Percentiles rank a stretch among this genome's conserved stretches.
phyloP scores from a whole-genome alignment of 2,113 vertebrate species.

The Oncorhynchus mykiss region DNA sequence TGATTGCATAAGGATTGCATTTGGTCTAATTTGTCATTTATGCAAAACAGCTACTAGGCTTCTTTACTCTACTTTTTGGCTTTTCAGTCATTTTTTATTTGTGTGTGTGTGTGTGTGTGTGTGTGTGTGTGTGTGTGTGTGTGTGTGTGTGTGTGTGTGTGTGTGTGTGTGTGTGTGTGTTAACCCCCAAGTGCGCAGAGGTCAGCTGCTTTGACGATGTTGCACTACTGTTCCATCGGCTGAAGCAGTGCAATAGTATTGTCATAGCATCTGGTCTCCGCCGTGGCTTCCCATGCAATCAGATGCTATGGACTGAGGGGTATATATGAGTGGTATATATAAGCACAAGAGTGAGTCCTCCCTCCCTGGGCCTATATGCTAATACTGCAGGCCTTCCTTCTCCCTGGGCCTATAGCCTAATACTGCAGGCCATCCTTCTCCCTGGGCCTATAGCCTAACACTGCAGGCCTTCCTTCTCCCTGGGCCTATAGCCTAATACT shows the following conservation, averaged over 20 bases:
- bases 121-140: conserved; percentile 9
- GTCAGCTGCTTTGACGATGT: conserved; percentile 92
- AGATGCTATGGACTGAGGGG: background rate
- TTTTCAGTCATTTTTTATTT: too few relatives aligned
- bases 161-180: background rate
- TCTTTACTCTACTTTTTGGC: background rate
- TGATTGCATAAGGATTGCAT: too few relatives aligned
- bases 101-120: background rate
- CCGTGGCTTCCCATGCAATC: conserved; percentile 21
- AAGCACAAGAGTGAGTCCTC: background rate
- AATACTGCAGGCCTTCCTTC: too few relatives aligned
- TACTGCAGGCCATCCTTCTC: too few relatives aligned
- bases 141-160: background rate
- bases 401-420: too few relatives aligned
- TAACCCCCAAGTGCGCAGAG: conserved; percentile 64
- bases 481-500: too few relatives aligned
- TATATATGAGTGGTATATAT: background rate
- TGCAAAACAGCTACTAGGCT: too few relatives aligned
- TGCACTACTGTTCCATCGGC: conserved; percentile 93
- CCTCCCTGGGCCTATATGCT: too few relatives aligned
- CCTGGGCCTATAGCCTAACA: too few relatives aligned
- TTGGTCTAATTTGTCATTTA: too few relatives aligned
- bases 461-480: too few relatives aligned
- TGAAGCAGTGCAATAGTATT: conserved; percentile 98
- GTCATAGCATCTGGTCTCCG: conserved; percentile 92